These are phyloP conservation scores for Labroides dimidiatus DNA, from an alignment of 2,797 vertebrate genomes.

Conservation along the genomic window DNA sequence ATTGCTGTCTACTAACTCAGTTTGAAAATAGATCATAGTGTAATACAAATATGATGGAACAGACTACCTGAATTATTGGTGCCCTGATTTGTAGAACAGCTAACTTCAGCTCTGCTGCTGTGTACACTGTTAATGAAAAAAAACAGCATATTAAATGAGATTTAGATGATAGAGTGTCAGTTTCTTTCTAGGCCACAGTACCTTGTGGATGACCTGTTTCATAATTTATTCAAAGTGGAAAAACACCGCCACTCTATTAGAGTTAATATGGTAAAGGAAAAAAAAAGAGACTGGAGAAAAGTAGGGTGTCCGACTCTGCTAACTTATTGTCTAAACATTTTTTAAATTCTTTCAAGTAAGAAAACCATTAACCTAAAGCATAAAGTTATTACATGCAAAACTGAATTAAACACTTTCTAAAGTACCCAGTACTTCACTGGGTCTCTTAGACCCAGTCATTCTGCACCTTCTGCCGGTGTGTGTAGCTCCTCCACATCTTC, in stretches of 20 bases:
- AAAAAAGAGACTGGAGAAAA: too few species aligned
- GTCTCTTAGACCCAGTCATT: not conserved
- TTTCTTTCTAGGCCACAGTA: not conserved
- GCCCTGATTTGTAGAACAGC: slow-evolving; percentile 94
- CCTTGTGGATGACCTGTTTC: not conserved
- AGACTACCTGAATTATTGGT: slow-evolving; percentile 90
- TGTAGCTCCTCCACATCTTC: slow-evolving; percentile 87
- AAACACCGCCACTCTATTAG: too few species aligned
- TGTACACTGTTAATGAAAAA: slow-evolving; percentile 85
- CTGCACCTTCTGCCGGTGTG: slow-evolving; percentile 94
- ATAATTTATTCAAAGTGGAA: not conserved
- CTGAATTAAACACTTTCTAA: too few species aligned
- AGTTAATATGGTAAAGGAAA: too few species aligned
- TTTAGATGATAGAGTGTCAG: not conserved
- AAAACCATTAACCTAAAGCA: too few species aligned
- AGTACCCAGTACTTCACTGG: not conserved
- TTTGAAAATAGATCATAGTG: not conserved
- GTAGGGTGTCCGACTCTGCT: too few species aligned
- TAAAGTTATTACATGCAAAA: too few species aligned
- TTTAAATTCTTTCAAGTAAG: too few species aligned
- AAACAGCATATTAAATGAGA: not conserved
- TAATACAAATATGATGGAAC: not conserved
- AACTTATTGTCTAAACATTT: too few species aligned
- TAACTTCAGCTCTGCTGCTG: slow-evolving; percentile 85
- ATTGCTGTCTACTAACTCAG: too few species aligned